Evolutionary conservation across 2,888 invertebrate genomes (phyloP), one percentile per base, ranked within the genome.

Genomic region (Osmoderma eremita): DNA sequence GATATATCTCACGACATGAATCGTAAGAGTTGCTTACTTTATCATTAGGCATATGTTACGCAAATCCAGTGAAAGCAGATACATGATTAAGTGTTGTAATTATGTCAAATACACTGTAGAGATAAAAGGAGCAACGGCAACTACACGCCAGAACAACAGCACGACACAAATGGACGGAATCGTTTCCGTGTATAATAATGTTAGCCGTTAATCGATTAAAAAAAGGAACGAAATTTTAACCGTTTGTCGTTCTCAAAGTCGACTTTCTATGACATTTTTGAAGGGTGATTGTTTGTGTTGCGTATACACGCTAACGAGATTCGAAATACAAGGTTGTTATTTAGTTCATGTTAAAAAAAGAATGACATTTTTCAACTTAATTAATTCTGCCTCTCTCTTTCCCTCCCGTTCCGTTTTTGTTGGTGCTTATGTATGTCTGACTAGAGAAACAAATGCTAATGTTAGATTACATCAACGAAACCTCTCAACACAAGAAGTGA

Each of bases 41-140:
- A 62, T 67, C 63, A 51, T 62, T 67, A 45, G 67, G 42, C 51
- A 67, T 67, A 61, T 22, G 62, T 67, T 67, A 61, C 67, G 67
- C 67, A 67, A 67, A 58, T 39, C 38, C 53, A 54, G 67, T 67
- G 67, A 67, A 67, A 67, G 62, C 63, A 67, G 58, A 62, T 63
- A 45, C 67, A 67, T 67, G 67, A 61, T 67, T 58, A 54, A 67
- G 49, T 49, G 53, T 62, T 62, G 67, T 63, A 67, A 67, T 67
- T 67, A 54, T 63, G 67, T 67, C 67, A 67, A 67, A 67, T 50
- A 63, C 45, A 39, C 58, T 30, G 48, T 48, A 45, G 42, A 61
- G 58, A 61, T 61, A 61, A 61, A 61, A 45, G 20, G 6, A 24
- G 17, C 58, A 39, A 24, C 45, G 24, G 30, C 10, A 41, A 63